Conservation (phyloP, 1,140 invertebrate genomes). For the Elysia chlorotica region DNA sequence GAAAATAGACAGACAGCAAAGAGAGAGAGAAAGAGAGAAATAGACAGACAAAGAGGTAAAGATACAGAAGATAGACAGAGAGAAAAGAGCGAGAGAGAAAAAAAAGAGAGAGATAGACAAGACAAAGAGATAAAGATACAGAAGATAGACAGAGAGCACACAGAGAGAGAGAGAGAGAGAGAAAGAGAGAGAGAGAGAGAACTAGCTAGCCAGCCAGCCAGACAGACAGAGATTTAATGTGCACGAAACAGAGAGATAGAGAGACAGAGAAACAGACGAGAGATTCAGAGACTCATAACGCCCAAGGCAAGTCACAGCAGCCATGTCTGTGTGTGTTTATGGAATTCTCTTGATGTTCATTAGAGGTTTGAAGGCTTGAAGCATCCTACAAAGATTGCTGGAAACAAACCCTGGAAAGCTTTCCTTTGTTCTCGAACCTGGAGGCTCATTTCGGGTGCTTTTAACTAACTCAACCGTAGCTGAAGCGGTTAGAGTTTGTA, state of each 20-base stretch:
- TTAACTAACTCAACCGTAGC: not conserved
- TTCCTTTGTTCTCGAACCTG: not conserved
- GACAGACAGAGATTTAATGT: not conserved
- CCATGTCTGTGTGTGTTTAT: not conserved
- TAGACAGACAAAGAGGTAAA: not conserved
- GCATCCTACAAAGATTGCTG: not conserved
- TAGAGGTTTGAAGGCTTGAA: not conserved
- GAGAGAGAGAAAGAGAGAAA: not conserved
- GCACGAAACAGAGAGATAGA: not conserved
- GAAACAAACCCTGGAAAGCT: not conserved
- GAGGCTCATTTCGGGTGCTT: too few relatives aligned
- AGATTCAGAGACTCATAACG: not conserved
- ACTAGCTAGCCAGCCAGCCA: not conserved
- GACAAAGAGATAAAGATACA: not conserved
- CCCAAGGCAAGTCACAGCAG: not conserved
- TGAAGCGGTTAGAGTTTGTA: not conserved
- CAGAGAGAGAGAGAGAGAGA: not conserved
- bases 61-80: not conserved
- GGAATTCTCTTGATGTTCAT: not conserved
- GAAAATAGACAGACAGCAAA: not conserved
- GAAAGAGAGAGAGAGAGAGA: slow-evolving; percentile 1
- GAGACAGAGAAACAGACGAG: not conserved
- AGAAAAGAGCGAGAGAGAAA: not conserved
- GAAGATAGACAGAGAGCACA: not conserved
- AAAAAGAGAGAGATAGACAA: not conserved